A percentile compares a stretch with the other conserved stretches of the same genome.
phyloP scores from a whole-genome alignment of 53 echinoderm and acorn worm species.

The Astropecten irregularis region DNA sequence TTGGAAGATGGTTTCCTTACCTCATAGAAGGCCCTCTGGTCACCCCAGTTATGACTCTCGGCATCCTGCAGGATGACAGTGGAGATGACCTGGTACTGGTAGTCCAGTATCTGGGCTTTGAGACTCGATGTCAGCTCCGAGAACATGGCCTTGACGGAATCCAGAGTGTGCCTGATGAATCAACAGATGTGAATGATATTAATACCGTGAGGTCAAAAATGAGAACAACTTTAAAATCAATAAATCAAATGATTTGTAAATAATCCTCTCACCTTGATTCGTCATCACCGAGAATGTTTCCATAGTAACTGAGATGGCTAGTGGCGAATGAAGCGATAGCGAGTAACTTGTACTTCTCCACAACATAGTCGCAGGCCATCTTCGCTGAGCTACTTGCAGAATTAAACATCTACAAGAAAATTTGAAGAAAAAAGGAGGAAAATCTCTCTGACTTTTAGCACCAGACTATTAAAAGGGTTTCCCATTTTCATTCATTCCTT shows the following conservation, averaged over 20 bases:
- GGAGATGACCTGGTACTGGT: slow-evolving; percentile 65
- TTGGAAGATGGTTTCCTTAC: slow-evolving; percentile 54
- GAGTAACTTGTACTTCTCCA: slow-evolving; percentile 57
- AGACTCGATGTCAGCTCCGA: slow-evolving; percentile 54
- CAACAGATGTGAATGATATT: no score
- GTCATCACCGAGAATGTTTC: slow-evolving; percentile 48
- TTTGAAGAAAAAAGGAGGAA: not conserved
- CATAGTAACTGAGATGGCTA: slow-evolving; percentile 44
- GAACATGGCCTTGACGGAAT: slow-evolving; percentile 64
- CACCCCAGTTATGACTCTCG: slow-evolving; percentile 93
- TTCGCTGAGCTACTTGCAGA: slow-evolving; percentile 4
- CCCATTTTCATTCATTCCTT: no score
- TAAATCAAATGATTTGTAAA: not conserved
- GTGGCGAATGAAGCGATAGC: slow-evolving; percentile 53
- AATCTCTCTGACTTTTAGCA: no score
- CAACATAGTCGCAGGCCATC: slow-evolving; percentile 4
- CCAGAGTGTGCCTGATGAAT: slow-evolving; percentile 54
- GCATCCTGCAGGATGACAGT: slow-evolving; percentile 90
- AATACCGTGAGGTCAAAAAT: not conserved
- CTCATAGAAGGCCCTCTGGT: slow-evolving; percentile 96
- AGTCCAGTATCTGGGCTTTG: slow-evolving; percentile 55
- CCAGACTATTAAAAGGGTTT: no score
- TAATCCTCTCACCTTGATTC: slow-evolving; percentile 44
- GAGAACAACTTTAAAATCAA: not conserved
- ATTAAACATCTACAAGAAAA: slow-evolving; percentile 22